Base-by-base conservation (phyloP, 92 coral and sea anemone genomes). In the Parazoanthus atlanticus region DNA sequence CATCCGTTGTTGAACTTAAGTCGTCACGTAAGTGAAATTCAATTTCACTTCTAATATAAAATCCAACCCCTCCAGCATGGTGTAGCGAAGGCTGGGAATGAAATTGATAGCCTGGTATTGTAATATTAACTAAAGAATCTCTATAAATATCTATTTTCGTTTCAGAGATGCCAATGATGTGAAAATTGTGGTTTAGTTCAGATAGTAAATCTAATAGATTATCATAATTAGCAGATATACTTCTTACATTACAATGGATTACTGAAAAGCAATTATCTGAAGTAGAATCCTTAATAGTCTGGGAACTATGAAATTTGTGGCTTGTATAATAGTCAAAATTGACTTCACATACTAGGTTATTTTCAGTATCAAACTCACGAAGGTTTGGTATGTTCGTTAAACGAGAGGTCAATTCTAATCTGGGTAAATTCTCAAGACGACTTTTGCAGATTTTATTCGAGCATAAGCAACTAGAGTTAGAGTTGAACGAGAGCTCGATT, bases 291-390 rank as follows among this genome's bases (percentile, higher is more conserved):
- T n/a, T 61, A 77, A 87, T 87, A 1, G 7, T 17, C 49, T 64
- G 66, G 12, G 64, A 11, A 56, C 46, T 77, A 13, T 56, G 33
- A 78, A 87, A 87, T 16, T 87, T 64, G 5, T 87, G 85, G 9
- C 76, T 41, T 40, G 89, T 86, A 36, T 77, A 86, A 78, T 86
- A 86, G 40, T 86, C 89, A 76, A 87, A 87, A 58, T 78, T 78
- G 1, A 77, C 73, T 38, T 77, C 78, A 32, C 47, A 3, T 54
- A 56, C 2, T 76, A 78, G 2, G 78, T 87, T 56, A 87, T 78
- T 41, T 76, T 77, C 89, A 31, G 70, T 4, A 64, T 86, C 89
- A 76, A 76, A 54, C 4, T 54, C 84, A 12, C 9, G 32, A 19
- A 86, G 61, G n/a, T 86, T 76, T 19, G 89, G 84, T 5, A 76